Evolutionary conservation across 2,797 vertebrate genomes (phyloP), one percentile per base, ranked within the genome.

Genomic region (Anableps anableps): DNA sequence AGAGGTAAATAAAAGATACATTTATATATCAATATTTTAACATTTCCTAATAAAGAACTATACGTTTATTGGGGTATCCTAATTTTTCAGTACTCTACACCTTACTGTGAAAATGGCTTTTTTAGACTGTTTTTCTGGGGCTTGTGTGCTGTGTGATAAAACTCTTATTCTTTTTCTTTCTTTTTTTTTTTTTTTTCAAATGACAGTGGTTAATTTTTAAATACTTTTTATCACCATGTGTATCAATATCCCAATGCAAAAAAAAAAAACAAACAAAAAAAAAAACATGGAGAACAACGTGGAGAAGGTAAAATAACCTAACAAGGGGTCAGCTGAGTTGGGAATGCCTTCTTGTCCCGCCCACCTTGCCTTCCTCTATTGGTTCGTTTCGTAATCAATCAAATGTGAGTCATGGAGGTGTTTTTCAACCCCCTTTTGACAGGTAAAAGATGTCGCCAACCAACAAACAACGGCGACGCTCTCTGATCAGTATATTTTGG

Each of bases 371-470:
- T 8, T 45, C n/a, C 62, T 7, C 45, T 74, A 92, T 93, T 91
- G 94, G 85, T 77, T 48, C 2, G 5, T 74, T 66, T 45, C 23
- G 5, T 72, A 88, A 93, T 94, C 95, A 91, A 66, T 95, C 91
- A 91, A 48, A n/a, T 8, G 16, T 48, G 73, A 76, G 94, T 94
- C 87, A 89, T 75, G 85, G 88, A 91, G 87, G 94, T 92, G 86
- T 81, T 78, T 85, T 91, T 92, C 79, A 48, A 73, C 29, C n/a
- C 80, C 70, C 51, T 83, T 73, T 31, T 91, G 93, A 94, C 94
- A 95, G 93, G 93, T 94, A 92, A 81, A 88, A 72, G 85, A 88
- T 92, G 88, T 92, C 81, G 79, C 86, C 80, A 73, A 82, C 80
- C 48, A 86, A 79, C 75, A 80, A 77, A 78, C 82, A 58, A 5